Evolutionary conservation across 2,113 vertebrate species (phyloP).

Genomic region (Arenaria interpres): DNA sequence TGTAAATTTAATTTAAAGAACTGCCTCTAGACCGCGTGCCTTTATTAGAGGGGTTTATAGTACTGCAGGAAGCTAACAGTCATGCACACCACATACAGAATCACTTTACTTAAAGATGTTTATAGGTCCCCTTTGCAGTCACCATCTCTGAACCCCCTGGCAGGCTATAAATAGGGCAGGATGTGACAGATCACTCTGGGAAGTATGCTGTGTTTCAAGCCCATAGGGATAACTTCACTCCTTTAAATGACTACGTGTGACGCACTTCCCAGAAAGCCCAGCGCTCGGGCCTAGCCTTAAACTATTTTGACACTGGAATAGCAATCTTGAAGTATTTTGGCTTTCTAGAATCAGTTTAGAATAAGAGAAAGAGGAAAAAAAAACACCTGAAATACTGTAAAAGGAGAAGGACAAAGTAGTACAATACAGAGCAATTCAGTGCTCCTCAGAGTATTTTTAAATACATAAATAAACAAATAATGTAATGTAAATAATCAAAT

Average conservation of each 20-base stretch:
- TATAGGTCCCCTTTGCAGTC: background rate
- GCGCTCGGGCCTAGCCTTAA: background rate
- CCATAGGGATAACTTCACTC: background rate
- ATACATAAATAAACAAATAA: background rate
- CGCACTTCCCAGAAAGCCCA: background rate
- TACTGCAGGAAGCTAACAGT: background rate
- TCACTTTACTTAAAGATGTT: background rate
- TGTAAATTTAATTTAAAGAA: background rate
- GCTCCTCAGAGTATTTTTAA: background rate
- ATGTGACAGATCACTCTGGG: background rate
- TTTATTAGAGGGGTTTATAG: background rate
- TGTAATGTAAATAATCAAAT: background rate
- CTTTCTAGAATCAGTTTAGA: background rate
- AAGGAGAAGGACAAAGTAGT: background rate
- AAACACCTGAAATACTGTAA: background rate
- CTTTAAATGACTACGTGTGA: background rate
- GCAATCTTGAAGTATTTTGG: background rate
- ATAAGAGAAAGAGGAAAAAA: background rate
- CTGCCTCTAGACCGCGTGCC: background rate
- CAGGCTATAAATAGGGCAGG: background rate
- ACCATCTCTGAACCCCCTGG: background rate
- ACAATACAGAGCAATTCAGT: background rate
- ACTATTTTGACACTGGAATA: background rate
- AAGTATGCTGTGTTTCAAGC: background rate
- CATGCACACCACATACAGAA: background rate